Evolutionary conservation across 2,888 invertebrate genomes (phyloP).

Genomic region (Polymixis lichenea): DNA sequence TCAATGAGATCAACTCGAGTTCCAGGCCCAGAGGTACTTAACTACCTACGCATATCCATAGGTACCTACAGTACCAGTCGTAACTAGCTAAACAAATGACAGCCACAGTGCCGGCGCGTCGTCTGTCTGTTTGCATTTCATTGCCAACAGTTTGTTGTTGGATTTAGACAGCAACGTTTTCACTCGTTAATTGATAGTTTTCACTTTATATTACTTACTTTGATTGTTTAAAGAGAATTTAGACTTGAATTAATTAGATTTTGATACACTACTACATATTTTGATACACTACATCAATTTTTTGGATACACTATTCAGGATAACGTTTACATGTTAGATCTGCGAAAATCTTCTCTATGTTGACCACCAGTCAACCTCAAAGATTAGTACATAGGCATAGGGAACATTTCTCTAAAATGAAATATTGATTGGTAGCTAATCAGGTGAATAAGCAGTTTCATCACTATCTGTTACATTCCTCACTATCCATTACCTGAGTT

Average conservation of each 20-base stretch:
- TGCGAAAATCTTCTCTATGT: too few species aligned
- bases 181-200: constrained; percentile 40
- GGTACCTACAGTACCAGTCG: background rate
- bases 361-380: background rate
- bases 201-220: constrained; percentile 14
- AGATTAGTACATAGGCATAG: background rate
- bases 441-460: background rate
- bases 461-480: too few species aligned
- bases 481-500: constrained; percentile 4
- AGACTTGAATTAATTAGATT: too few species aligned
- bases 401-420: background rate
- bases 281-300: too few species aligned
- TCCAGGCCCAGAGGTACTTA: background rate
- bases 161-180: constrained; percentile 41
- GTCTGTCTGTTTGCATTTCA: constrained; percentile 65
- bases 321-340: too few species aligned
- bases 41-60: background rate
- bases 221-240: constrained; percentile 18
- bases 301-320: too few species aligned
- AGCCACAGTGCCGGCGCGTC: constrained; percentile 23
- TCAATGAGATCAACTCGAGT: background rate
- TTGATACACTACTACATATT: too few species aligned
- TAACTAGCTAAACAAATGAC: constrained; percentile 44
- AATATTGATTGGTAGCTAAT: background rate
- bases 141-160: constrained; percentile 54